Evolutionary conservation across 1,140 invertebrate species (phyloP).

Genomic region (Popillia japonica): DNA sequence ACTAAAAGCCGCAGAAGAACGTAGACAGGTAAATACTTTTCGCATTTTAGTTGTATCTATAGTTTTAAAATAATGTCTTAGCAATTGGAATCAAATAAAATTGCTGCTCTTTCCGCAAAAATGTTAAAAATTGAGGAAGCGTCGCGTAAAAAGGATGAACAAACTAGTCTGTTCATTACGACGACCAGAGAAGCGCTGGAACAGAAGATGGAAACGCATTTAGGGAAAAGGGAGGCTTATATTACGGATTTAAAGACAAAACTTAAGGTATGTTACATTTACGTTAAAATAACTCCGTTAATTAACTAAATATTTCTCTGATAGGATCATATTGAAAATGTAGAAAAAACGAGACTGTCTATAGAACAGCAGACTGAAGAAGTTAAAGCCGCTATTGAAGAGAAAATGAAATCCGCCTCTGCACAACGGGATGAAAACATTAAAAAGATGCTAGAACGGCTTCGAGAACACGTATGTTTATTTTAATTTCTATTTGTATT

Average conservation of each 20-base stretch:
- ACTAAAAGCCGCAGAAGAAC: slow-evolving; percentile 88
- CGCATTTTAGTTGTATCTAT: not conserved
- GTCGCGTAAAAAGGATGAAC: slow-evolving; percentile 87
- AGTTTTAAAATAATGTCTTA: slow-evolving; percentile 1
- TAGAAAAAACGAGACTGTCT: slow-evolving; percentile 82
- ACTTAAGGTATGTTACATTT: slow-evolving; percentile 74
- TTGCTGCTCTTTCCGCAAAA: slow-evolving; percentile 81
- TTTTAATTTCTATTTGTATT: slow-evolving; percentile 3
- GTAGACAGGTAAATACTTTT: slow-evolving; percentile 70
- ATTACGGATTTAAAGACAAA: slow-evolving; percentile 87
- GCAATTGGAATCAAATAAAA: slow-evolving; percentile 85
- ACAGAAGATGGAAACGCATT: slow-evolving; percentile 87
- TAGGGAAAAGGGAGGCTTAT: slow-evolving; percentile 87
- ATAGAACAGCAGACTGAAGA: slow-evolving; percentile 85
- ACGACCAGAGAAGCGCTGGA: slow-evolving; percentile 86
- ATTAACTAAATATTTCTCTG: slow-evolving; percentile 36
- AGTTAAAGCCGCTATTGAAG: slow-evolving; percentile 81
- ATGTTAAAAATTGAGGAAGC: slow-evolving; percentile 88
- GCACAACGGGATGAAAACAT: slow-evolving; percentile 87
- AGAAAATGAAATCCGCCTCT: slow-evolving; percentile 83
- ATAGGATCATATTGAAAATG: slow-evolving; percentile 76
- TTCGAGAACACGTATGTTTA: slow-evolving; percentile 85
- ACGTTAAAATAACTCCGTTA: slow-evolving; percentile 36
- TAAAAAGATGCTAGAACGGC: slow-evolving; percentile 85
- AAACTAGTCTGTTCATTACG: slow-evolving; percentile 82